Percentiles rank a stretch among this genome's conserved stretches.
Conservation (phyloP, 2,888 invertebrate species). For the Drosophila niveifrons region DNA sequence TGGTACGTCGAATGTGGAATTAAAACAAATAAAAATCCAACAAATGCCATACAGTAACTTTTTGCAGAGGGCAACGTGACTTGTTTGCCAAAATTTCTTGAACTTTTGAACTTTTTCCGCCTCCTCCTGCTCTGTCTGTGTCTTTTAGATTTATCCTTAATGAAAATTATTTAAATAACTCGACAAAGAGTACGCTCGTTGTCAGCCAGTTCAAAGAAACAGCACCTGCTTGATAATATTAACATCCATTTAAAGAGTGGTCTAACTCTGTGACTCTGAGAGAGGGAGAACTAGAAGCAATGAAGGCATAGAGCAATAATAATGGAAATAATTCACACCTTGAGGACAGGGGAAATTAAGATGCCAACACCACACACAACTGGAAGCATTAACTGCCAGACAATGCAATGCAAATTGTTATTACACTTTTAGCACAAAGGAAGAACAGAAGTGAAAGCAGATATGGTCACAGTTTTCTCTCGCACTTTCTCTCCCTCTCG, state of each 20-base stretch:
- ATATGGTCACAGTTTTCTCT: constrained; percentile 34
- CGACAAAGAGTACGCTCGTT: background rate
- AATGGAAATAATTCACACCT: constrained; percentile 29
- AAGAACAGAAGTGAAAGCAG: constrained; percentile 18
- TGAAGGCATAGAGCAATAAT: constrained; percentile 8
- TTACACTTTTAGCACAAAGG: constrained; percentile 23
- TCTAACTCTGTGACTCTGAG: background rate
- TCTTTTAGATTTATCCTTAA: constrained; percentile 33
- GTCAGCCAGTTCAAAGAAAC: background rate
- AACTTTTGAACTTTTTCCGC: constrained; percentile 35
- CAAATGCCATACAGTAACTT: constrained; percentile 48
- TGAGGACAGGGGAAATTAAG: constrained; percentile 17
- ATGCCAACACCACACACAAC: constrained; percentile 16
- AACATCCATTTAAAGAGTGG: constrained; percentile 6
- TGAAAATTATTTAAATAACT: constrained; percentile 52
- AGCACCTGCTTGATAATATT: background rate
- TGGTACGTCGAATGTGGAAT: constrained; percentile 34
- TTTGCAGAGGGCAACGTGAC: constrained; percentile 43
- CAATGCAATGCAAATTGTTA: constrained; percentile 50
- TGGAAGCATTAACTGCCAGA: constrained; percentile 11
- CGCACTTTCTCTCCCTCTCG: background rate
- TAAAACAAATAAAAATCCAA: constrained; percentile 54
- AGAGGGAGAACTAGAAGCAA: background rate
- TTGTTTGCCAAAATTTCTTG: constrained; percentile 32
- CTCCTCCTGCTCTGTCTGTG: background rate